Evolutionary conservation across 2,888 invertebrate species (phyloP), one percentile per base, ranked within the genome.

Genomic region (Eristalinus sepulchralis): DNA sequence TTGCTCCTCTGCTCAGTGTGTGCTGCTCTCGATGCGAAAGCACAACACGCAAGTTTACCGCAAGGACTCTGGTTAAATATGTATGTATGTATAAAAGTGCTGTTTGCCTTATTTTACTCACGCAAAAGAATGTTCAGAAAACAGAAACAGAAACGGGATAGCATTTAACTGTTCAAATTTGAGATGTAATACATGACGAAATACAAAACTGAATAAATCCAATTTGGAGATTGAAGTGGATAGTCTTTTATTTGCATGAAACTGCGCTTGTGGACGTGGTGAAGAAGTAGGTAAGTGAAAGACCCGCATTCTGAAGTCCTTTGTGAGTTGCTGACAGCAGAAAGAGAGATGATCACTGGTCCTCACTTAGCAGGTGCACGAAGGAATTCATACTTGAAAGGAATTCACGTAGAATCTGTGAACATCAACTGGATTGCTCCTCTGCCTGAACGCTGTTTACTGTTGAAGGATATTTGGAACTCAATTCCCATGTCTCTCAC

Each of bases 41-140:
- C 5, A 34, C 39, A 60, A 36, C 47, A 20, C 47, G 13, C 6
- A 60, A 39, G 8, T 34, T n/a, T n/a, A 59, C 39, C 13, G 24
- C 53, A 9, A 63, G 72, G 63, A 33, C 47, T 47, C 17, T 9
- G 47, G 8, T 47, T 47, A 53, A 20, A 67, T n/a, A 27, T 33
- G 62, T 17, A 53, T 4, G 27, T 27, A 27, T 27, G 47, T 22
- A 67, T 6, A 57, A 59, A 70, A 17, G 27, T 60, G 55, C 59
- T 39, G 64, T 71, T 79, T 57, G 79, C 79, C 79, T 79, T 79
- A 79, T 79, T 72, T 79, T 66, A 72, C 47, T 66, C 47, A 71
- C 20, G 33, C 22, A 64, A 53, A 75, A 53, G 36, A 39, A 22
- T 22, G 53, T 67, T 59, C 62, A 34, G 55, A 64, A 78, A 70